Evolutionary conservation across 2,888 invertebrate species (phyloP), one percentile per base, ranked within the genome.

Genomic region (Eustalomyia histrio): DNA sequence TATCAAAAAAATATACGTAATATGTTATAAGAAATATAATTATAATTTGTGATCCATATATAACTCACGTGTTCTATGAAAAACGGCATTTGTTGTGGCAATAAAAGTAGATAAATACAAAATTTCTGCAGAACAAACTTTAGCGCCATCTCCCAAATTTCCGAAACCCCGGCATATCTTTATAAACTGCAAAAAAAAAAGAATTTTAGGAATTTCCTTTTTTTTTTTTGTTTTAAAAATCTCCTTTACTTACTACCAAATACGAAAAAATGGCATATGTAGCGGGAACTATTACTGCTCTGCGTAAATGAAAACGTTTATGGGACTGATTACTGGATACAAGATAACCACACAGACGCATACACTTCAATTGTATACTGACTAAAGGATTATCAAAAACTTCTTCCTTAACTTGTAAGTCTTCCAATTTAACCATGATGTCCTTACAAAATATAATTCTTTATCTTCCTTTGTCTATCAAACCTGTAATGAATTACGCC

Each of bases 81-180:
- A 69, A 52, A 83, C 85, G 8, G 87, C 87, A 74, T 86, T 89
- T 1, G 84, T 35, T 0, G 84, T 84, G 29, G 87, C 84, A 18
- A 88, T 84, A 0, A 89, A 86, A 0, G 85, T 85, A 1, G 88
- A 80, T 4, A 88, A 80, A 43, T 75, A 88, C 50, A 86, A 85
- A 0, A 87, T 83, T 0, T 86, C 85, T 9, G 88, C 86, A 9
- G 88, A 87, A 69, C 84, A 86, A 18, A 84, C 86, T 5, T 84
- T 84, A 17, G 87, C 85, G 0, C 84, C 84, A 29, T 84, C 83
- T 1, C 61, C 85, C 1, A 87, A 80, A 4, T 83, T 83, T 7
- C 81, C 80, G 60, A 84, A 86, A 35, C 85, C 84, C 1, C 82
- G 74, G 2, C 83, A 82, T 0, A 83, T 81, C 1, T 84, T 76